Evolutionary conservation across 2,113 vertebrate species (phyloP), one percentile per base, ranked within the genome.

Genomic region (Alces alces): DNA sequence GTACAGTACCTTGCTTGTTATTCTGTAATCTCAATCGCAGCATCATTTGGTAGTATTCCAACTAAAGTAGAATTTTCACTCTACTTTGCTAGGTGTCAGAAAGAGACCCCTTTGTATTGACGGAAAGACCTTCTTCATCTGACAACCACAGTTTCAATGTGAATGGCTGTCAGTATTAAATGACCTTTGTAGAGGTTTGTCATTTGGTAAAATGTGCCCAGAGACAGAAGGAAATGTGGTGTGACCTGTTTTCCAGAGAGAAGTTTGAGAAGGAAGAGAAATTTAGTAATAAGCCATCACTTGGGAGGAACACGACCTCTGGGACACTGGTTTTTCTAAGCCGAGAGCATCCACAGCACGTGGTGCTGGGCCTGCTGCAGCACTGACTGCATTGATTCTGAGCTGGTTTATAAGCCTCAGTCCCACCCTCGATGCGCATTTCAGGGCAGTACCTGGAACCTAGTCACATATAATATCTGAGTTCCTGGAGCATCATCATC

Each of bases 131-230:
- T 86, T 58, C 58, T 55, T 60, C 28, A 88, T 93, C 76, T 80
- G 39, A 91, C 33, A 93, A 16, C 43, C 55, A 79, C 50, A 54
- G 15, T 96, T 97, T 39, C 50, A 91, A 43, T 6, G 1, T 57
- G 21, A 96, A 66, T 79, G 73, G 58, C 90, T 92, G 2, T 92
- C n/a, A 61, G 89, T 70, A 96, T 95, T 58, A 89, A 90, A 86
- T 96, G 85, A 80, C 73, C n/a, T 90, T 85, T 52, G 30, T 92
- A 86, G 82, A 64, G 47, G 45, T 89, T 91, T 93, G 21, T 95
- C 28, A n/a, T 30, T 61, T 93, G 50, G 52, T 83, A 43, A 95
- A 84, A 93, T 58, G 61, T n/a, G 15, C 93, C 52, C 43, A 85
- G 55, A 94, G 61, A 60, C 70, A 96, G 21, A 61, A 73, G 85